A percentile compares a stretch with the other conserved stretches of the same genome.
Conservation (phyloP, 2,888 invertebrate genomes). For the Microplitis manilae region DNA sequence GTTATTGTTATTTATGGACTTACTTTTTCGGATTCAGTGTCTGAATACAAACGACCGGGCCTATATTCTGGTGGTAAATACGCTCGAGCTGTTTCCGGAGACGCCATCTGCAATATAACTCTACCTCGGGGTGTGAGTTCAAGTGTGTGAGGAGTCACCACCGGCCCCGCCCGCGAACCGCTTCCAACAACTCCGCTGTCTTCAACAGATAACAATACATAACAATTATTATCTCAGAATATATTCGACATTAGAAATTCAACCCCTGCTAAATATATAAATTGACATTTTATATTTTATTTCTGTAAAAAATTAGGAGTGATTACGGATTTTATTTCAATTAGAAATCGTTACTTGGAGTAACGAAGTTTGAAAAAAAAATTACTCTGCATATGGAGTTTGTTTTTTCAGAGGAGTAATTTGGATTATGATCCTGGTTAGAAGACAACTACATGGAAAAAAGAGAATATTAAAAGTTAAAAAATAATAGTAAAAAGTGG, state of each 20-base stretch:
- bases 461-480: no score
- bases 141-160: conserved; percentile 74
- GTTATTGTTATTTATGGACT: conserved; percentile 43
- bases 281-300: not conserved
- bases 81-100: conserved; percentile 69
- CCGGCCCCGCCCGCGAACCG: conserved; percentile 72
- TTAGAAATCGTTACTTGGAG: no score
- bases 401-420: no score
- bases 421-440: no score
- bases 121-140: conserved; percentile 75
- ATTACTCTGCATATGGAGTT: no score
- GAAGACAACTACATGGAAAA: no score
- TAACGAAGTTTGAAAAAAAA: no score
- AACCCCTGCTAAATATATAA: not conserved
- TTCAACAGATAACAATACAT: conserved; percentile 46
- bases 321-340: no score
- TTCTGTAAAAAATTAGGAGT: no score
- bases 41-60: conserved; percentile 72
- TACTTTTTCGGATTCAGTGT: conserved; percentile 77
- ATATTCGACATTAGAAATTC: conserved; percentile 15
- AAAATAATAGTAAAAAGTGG: no score
- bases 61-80: conserved; percentile 76
- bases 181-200: conserved; percentile 68
- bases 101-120: conserved; percentile 70
- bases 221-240: conserved; percentile 12